A percentile compares a stretch with the other conserved stretches of the same genome.
phyloP scores from a whole-genome alignment of 1,140 invertebrate species.

The Chrysoperla carnea region DNA sequence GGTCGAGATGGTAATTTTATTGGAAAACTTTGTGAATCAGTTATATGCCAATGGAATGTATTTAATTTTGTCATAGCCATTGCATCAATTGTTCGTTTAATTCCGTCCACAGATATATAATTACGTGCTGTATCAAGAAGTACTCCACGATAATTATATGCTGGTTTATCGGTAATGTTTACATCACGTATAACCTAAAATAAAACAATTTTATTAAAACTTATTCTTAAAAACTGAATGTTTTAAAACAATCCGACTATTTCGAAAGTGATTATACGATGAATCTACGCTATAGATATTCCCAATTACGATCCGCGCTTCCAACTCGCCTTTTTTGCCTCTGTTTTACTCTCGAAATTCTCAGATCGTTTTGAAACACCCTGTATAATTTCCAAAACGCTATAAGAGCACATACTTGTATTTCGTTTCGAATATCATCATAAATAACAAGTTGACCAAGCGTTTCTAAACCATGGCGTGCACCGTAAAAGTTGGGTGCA shows the following conservation, averaged over 20 bases:
- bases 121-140: conserved; percentile 63
- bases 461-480: conserved; percentile 60
- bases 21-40: conserved; percentile 73
- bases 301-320: too few relatives aligned
- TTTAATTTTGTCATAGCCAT: conserved; percentile 72
- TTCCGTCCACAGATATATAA: conserved; percentile 42
- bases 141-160: conserved; percentile 57
- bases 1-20: conserved; percentile 49
- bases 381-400: too few relatives aligned
- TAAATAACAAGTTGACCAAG: conserved; percentile 55
- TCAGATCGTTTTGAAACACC: too few relatives aligned
- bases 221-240: too few relatives aligned
- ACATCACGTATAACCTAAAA: conserved; percentile 36
- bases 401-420: conserved; percentile 27
- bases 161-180: conserved; percentile 45
- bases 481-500: conserved; percentile 50
- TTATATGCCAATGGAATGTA: conserved; percentile 82
- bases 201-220: too few relatives aligned
- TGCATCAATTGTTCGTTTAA: conserved; percentile 56
- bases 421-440: conserved; percentile 37
- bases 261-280: too few relatives aligned
- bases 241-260: too few relatives aligned
- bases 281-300: too few relatives aligned
- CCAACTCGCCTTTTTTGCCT: too few relatives aligned
- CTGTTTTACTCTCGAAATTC: too few relatives aligned